phyloP scores from a whole-genome alignment of 2,888 invertebrate genomes.

The Taphrorychus bicolor region DNA sequence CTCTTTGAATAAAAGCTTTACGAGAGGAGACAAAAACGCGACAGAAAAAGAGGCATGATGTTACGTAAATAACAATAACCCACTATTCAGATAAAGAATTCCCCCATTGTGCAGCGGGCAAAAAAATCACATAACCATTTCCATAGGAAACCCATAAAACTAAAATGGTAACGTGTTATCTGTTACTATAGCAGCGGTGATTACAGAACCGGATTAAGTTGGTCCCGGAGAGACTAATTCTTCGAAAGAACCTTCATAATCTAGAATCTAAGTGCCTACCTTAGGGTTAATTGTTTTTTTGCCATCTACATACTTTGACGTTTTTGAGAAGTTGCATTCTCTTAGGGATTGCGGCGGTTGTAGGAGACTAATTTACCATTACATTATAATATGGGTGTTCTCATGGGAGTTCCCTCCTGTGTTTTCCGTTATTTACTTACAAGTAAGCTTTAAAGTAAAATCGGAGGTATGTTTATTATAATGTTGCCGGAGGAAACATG shows the following conservation, averaged over 20 bases:
- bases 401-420: constrained; percentile 4
- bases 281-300: too few relatives aligned
- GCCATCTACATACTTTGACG: too few relatives aligned
- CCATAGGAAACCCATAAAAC: constrained; percentile 49
- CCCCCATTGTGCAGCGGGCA: constrained; percentile 44
- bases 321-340: too few relatives aligned
- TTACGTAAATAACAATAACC: constrained; percentile 43
- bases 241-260: too few relatives aligned
- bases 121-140: constrained; percentile 49
- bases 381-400: not conserved
- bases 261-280: too few relatives aligned
- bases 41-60: constrained; percentile 33
- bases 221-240: too few relatives aligned
- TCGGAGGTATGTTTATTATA: constrained; percentile 46
- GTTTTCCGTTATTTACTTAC: constrained; percentile 40
- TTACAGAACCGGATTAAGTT: constrained; percentile 14
- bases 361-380: too few relatives aligned
- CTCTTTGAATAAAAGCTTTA: constrained; percentile 18
- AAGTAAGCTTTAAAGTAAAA: constrained; percentile 45
- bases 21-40: constrained; percentile 15
- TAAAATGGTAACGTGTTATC: constrained; percentile 49
- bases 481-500: constrained; percentile 44
- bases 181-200: constrained; percentile 30
- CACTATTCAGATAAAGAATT: constrained; percentile 42
- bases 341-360: too few relatives aligned